Evolutionary conservation across 2,797 vertebrate genomes (phyloP), one percentile per base, ranked within the genome.

Genomic region (Microctenopoma stevenorrisi): DNA sequence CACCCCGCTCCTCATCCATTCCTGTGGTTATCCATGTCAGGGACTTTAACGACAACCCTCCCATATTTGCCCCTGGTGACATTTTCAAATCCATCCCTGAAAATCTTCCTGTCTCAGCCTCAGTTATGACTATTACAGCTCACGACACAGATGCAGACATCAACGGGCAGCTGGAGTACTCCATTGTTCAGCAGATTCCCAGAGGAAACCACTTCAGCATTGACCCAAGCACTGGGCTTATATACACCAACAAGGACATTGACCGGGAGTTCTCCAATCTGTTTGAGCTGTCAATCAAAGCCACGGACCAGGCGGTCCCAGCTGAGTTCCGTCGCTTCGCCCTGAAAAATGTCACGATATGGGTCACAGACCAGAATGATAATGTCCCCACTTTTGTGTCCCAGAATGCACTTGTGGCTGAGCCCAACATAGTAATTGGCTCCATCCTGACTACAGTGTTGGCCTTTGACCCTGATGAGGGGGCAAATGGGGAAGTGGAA

Each of bases 11-110:
- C 2, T 96, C 96, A 1, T 96, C 96, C 0, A 96, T 99, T 79
- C 97, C 97, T 0, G 94, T 99, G 53, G 88, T 97, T 7, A 97
- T 99, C 73, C 96, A 96, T 0, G 96, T 99, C 56, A 92, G 98
- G 73, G 98, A 99, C 84, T 99, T 98, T 76, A 99, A 99, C 4
- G 98, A 99, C 84, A 99, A 99, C 52, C 94, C 97, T 46, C 98
- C 98, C 2, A 79, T 96, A 52, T 99, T 99, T 79, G 90, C 95
- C 5, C 93, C 96, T 0, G 98, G 97, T 12, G 97, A 99, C 77
- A 96, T 99, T 75, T 98, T 99, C 76, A 98, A 98, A 71, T 97
- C 98, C 12, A 96, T 99, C 49, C 86, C 95, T 13, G 98, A 99
- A 92, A 99, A 99, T 12, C 69, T 99, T 52, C 97, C 97, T 33